phyloP scores from a whole-genome alignment of 2,797 vertebrate species.

The Danio kyathit region DNA sequence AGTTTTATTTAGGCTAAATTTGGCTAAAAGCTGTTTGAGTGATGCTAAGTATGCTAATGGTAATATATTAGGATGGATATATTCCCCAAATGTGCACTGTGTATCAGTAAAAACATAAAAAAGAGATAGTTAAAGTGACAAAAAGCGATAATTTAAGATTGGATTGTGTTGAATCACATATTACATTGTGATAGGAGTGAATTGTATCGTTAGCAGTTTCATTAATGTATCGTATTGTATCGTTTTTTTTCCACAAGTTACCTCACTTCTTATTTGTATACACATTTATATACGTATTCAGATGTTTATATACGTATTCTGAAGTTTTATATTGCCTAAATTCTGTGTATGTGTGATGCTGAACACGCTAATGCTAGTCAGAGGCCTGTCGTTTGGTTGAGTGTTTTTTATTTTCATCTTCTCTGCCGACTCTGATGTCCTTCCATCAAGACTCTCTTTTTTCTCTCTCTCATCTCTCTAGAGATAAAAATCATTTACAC shows the following conservation, averaged over 20 bases:
- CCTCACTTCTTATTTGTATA: no score
- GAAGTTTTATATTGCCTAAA: not conserved
- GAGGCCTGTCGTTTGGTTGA: not conserved
- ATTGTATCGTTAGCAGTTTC: no score
- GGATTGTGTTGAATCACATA: no score
- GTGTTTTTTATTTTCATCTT: not conserved
- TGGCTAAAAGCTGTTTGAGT: not conserved
- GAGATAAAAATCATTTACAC: constrained; percentile 34
- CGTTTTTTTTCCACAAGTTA: not conserved
- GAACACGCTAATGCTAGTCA: not conserved
- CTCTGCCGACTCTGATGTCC: constrained; percentile 11
- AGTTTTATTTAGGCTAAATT: not conserved
- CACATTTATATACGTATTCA: not conserved
- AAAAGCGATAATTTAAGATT: no score
- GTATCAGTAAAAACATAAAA: no score
- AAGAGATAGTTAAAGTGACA: no score
- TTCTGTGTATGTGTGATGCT: not conserved
- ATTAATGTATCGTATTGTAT: no score
- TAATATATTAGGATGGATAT: not conserved
- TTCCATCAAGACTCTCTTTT: constrained; percentile 18
- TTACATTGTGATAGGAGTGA: no score
- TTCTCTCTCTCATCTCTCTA: not conserved
- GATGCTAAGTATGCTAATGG: not conserved
- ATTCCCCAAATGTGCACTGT: no score
- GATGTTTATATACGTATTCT: not conserved